These are phyloP conservation scores for Mycteria americana DNA, from an alignment of 2,797 vertebrate genomes.

Conservation along the genomic window DNA sequence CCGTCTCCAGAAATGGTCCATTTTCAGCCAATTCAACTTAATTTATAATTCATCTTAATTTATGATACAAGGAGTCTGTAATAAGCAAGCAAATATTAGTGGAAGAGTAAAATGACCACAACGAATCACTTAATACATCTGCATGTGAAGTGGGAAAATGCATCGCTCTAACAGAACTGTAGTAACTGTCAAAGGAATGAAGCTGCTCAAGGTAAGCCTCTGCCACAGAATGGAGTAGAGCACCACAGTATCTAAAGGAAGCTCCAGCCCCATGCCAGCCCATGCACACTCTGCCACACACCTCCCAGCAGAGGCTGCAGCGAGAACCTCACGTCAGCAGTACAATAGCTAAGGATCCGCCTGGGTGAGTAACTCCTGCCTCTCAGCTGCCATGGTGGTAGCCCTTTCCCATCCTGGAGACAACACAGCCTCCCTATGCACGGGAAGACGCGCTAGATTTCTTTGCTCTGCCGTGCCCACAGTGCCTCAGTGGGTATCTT, in stretches of 20 bases:
- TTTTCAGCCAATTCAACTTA: slow-evolving; percentile 3
- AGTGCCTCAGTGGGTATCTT: neutral
- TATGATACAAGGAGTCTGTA: neutral
- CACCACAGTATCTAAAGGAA: neutral
- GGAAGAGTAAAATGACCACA: neutral
- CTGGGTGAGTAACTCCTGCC: neutral
- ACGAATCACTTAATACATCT: neutral
- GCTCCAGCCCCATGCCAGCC: neutral
- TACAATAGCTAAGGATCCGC: neutral
- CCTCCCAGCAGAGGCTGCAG: neutral
- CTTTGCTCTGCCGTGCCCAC: neutral
- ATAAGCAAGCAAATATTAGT: neutral
- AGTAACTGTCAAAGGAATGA: neutral
- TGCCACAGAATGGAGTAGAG: neutral
- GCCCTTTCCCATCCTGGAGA: too few species aligned
- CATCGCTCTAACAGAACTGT: neutral
- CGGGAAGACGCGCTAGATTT: neutral
- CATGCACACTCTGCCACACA: neutral
- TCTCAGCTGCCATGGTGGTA: neutral
- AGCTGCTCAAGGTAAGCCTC: neutral
- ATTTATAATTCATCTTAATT: slow-evolving; percentile 29
- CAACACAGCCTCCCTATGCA: too few species aligned
- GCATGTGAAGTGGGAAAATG: neutral
- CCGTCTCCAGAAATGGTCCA: neutral
- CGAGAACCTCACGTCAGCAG: neutral